Conservation (phyloP, 2,797 vertebrate genomes). For the Diceros bicornis region DNA sequence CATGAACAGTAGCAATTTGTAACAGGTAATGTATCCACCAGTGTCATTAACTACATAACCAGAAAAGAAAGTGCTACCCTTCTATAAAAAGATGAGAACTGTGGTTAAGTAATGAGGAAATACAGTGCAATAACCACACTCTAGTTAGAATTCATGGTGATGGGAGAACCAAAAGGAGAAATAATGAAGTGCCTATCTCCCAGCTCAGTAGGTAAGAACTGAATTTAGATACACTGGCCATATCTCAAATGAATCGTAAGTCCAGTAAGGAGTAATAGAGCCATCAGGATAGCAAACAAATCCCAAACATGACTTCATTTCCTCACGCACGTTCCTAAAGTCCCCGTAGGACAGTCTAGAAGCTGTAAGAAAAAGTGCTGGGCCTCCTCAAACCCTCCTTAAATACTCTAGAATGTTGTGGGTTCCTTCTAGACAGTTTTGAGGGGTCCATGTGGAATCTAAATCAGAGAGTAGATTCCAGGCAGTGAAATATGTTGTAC, state of each 20-base stretch:
- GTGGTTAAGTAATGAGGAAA: constrained; percentile 14
- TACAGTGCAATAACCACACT: neutral
- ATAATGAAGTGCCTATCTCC: constrained; percentile 64
- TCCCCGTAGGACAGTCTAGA: neutral
- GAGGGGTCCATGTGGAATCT: too few species aligned
- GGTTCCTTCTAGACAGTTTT: neutral
- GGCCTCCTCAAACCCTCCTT: neutral
- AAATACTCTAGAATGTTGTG: neutral
- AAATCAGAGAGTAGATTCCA: neutral
- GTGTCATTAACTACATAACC: constrained; percentile 80
- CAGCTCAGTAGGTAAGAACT: neutral
- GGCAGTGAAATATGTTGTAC: neutral
- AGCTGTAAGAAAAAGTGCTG: neutral
- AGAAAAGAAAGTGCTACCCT: constrained; percentile 75
- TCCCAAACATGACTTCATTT: neutral
- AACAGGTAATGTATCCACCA: constrained; percentile 82
- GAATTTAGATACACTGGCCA: neutral
- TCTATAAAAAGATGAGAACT: constrained; percentile 80
- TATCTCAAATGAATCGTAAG: neutral
- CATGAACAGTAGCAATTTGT: constrained; percentile 80
- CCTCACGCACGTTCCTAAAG: neutral
- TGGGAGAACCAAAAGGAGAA: constrained; percentile 67
- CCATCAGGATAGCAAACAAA: neutral
- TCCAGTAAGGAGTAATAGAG: constrained; percentile 5
- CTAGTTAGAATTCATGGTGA: neutral